Evolutionary conservation across 2,888 invertebrate species (phyloP).

Genomic region (Drosophila ustulata): DNA sequence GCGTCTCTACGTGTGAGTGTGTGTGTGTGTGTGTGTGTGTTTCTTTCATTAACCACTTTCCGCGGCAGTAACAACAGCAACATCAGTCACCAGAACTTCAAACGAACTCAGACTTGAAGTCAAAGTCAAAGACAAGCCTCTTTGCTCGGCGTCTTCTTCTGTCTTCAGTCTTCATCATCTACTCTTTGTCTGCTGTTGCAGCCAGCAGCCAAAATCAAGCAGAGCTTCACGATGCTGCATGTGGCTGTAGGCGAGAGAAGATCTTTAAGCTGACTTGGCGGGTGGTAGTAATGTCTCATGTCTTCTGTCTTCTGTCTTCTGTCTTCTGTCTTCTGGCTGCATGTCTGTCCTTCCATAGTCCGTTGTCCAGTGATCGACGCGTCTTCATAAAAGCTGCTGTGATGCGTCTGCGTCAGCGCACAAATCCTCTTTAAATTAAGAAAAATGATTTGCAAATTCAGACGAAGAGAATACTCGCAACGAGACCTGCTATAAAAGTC

Average conservation of each 20-base stretch:
- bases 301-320: conserved; percentile 25
- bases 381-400: conserved; percentile 59
- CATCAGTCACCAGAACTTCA: conserved; percentile 64
- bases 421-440: conserved; percentile 73
- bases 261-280: conserved; percentile 16
- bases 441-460: conserved; percentile 76
- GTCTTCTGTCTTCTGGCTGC: conserved; percentile 18
- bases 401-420: conserved; percentile 40
- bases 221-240: conserved; percentile 4
- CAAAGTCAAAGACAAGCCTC: conserved; percentile 26
- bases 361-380: conserved; percentile 8
- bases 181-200: conserved; percentile 4
- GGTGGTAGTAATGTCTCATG: conserved; percentile 20
- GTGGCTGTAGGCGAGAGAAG: neutral
- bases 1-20: conserved; percentile 12
- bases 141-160: conserved; percentile 15
- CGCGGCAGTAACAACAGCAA: conserved; percentile 41
- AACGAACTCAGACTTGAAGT: conserved; percentile 52
- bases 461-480: conserved; percentile 13
- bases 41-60: conserved; percentile 69
- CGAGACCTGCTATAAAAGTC: conserved; percentile 31
- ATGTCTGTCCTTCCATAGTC: neutral
- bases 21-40: conserved; percentile 20
- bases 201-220: conserved; percentile 16
- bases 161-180: conserved; percentile 16